These are phyloP conservation scores for Apamea crenata DNA, from an alignment of 2,888 invertebrate species.

Conservation along the genomic window DNA sequence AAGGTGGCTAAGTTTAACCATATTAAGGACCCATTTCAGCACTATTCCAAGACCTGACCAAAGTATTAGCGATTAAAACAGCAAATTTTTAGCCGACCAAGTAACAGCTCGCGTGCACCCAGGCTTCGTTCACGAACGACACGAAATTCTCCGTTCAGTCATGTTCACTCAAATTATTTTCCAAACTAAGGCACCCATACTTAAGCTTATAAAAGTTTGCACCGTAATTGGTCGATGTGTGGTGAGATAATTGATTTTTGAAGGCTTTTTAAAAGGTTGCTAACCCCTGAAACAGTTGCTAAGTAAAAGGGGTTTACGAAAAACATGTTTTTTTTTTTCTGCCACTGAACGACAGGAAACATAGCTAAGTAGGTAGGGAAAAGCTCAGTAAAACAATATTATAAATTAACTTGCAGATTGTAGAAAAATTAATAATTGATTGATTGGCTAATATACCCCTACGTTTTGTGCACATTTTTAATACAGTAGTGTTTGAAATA, in stretches of 20 bases:
- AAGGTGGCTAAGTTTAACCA: too few species aligned
- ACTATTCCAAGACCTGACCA: constrained; percentile 1
- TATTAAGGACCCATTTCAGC: background rate
- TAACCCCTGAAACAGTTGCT: background rate
- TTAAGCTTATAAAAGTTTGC: constrained; percentile 54
- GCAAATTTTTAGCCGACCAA: constrained; percentile 27
- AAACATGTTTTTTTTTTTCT: background rate
- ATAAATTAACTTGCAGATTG: too few species aligned
- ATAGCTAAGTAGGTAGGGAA: background rate
- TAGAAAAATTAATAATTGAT: too few species aligned
- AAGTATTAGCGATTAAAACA: constrained; percentile 26
- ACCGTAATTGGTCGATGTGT: constrained; percentile 49
- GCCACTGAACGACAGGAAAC: background rate
- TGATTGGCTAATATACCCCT: too few species aligned
- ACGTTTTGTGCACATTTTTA: too few species aligned
- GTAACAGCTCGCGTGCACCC: constrained; percentile 57
- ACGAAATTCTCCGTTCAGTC: constrained; percentile 62
- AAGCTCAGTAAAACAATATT: too few species aligned
- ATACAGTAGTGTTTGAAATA: too few species aligned
- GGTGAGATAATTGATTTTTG: constrained; percentile 46
- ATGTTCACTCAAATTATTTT: constrained; percentile 63
- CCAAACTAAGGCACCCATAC: constrained; percentile 38
- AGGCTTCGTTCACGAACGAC: constrained; percentile 37
- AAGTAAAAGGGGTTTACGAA: background rate
- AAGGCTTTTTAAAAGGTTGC: constrained; percentile 29